Percentiles rank a stretch among this genome's conserved stretches.
These are phyloP conservation scores for Erpobdella octoculata DNA, from an alignment of 2,888 invertebrate genomes.

Conservation along the genomic window DNA sequence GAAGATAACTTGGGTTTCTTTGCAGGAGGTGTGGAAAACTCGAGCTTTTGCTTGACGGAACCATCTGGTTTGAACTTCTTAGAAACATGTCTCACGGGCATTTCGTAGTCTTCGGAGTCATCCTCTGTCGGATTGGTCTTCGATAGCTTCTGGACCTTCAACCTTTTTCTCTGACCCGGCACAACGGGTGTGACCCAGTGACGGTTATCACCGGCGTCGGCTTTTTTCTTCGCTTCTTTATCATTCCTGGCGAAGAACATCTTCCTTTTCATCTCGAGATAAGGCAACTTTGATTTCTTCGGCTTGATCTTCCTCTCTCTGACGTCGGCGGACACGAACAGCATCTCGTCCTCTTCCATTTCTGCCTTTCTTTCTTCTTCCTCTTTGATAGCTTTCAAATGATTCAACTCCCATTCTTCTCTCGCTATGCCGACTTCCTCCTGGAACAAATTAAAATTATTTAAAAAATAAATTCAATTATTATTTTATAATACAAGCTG, in stretches of 20 bases:
- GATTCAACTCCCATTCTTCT: conserved; percentile 75
- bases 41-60: background rate
- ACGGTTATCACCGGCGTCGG: too few species aligned
- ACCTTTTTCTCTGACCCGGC: background rate
- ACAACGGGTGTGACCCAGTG: background rate
- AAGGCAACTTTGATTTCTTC: conserved; percentile 17
- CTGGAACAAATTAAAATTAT: conserved; percentile 40
- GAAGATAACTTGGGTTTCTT: background rate
- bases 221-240: background rate
- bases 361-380: conserved; percentile 53
- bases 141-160: background rate
- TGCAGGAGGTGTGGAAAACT: background rate
- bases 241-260: background rate
- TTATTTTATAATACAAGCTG: background rate
- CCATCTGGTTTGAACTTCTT: background rate
- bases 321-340: conserved; percentile 52
- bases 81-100: background rate
- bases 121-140: background rate
- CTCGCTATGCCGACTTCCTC: conserved; percentile 60
- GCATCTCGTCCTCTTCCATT: conserved; percentile 56
- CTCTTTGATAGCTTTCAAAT: conserved; percentile 55
- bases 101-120: conserved; percentile 11
- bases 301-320: conserved; percentile 18
- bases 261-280: conserved; percentile 12
- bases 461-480: background rate